Base-by-base conservation (phyloP, 1,140 invertebrate species). In the Bombus waltoni region DNA sequence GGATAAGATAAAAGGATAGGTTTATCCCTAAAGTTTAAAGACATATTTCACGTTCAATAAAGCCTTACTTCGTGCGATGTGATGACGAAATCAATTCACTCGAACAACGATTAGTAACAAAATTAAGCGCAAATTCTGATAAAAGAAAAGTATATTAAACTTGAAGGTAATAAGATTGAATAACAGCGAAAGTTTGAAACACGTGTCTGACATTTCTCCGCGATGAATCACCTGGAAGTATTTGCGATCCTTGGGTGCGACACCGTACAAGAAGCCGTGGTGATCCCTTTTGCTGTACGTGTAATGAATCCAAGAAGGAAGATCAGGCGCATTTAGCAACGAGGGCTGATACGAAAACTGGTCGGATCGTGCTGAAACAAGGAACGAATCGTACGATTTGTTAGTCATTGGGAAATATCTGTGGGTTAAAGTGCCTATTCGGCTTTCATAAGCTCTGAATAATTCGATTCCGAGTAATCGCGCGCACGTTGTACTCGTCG, bases 251-350 rank as follows among this genome's bases (percentile, higher is more conserved):
- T 96, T 95, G 0, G 97, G 97, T 4, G 97, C 97, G 10, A 97
- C 97, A 1, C 98, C 98, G 89, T 98, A 98, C 6, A 98, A 95
- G 92, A 97, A 98, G 0, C 97, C 97, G 3, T 96, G 96, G 88
- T 97, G 96, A 90, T 97, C 96, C 81, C 96, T 95, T 70, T 96
- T 96, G 88, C 97, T 98, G 91, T 98, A 98, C 74, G 97, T 96
- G 90, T 98, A 98, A 62, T 97, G 96, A 89, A 98, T 97, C 98
- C 98, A 98, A 18, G 96, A 94, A 3, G 98, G 98, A 71, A 98
- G 95, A 95, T 98, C 98, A 0, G 98, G 98, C 73, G 97, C 96
- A 89, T 97, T 96, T 2, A 96, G 85, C 38, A 98, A 92, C 1
- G 97, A 97, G 0, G 97, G 96, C 88, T 97, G 96, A 92, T 97